Percentiles rank a stretch among this genome's conserved stretches.
These are phyloP conservation scores for Gastracanthus pulcherrimus DNA, from an alignment of 2,888 invertebrate species.

Conservation along the genomic window DNA sequence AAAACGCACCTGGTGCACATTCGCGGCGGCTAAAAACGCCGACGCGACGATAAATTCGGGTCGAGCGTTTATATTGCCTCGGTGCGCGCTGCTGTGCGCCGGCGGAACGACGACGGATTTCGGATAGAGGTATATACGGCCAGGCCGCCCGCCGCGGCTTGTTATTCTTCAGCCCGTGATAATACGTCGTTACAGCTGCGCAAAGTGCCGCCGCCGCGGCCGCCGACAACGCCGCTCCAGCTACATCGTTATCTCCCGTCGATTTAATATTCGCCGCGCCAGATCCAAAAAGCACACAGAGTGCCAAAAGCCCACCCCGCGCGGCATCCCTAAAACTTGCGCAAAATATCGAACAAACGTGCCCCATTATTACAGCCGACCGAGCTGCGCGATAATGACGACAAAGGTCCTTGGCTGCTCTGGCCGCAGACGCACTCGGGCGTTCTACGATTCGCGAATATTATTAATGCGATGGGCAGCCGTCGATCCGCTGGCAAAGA, in stretches of 20 bases:
- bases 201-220: slow-evolving; percentile 21
- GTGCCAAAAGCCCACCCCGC: background rate
- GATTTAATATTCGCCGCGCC: slow-evolving; percentile 30
- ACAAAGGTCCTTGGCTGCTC: background rate
- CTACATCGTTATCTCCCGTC: slow-evolving; percentile 29
- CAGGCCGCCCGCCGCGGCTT: background rate
- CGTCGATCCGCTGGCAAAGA: background rate
- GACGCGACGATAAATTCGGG: slow-evolving; percentile 25
- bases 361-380: background rate
- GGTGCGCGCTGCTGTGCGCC: background rate
- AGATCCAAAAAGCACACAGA: background rate
- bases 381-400: background rate
- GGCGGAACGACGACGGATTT: slow-evolving; percentile 7
- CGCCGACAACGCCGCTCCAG: background rate
- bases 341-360: background rate
- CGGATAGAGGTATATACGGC: background rate
- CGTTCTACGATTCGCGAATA: background rate
- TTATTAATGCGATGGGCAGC: background rate
- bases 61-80: slow-evolving; percentile 27
- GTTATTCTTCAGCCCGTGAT: slow-evolving; percentile 26
- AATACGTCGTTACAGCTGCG: slow-evolving; percentile 35
- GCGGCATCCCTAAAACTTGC: background rate
- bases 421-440: no score
- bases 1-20: no score
- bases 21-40: slow-evolving; percentile 9